A percentile compares a stretch with the other conserved stretches of the same genome.
Evolutionary conservation across 2,113 vertebrate genomes (phyloP).

Genomic region (Serilophus lunatus): DNA sequence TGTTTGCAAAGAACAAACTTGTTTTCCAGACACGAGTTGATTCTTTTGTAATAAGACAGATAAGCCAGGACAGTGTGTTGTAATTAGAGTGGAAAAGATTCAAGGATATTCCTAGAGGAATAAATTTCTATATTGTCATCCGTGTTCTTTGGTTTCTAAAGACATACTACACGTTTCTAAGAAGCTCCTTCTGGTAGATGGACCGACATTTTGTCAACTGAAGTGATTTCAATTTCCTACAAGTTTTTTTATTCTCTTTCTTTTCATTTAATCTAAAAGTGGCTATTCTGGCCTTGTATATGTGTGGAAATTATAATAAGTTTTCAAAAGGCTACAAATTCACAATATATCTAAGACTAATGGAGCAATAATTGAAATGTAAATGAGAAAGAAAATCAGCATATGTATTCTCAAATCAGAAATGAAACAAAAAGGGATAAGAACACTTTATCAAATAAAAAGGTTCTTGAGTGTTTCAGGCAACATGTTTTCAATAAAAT

Average conservation of each 20-base stretch:
- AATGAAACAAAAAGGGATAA: not conserved
- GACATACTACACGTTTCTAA: not conserved
- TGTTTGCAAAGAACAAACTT: not conserved
- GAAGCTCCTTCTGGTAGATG: not conserved
- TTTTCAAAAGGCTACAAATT: constrained; percentile 16
- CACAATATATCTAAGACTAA: not conserved
- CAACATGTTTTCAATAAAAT: not conserved
- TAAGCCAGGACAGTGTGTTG: not conserved
- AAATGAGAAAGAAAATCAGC: constrained; percentile 20
- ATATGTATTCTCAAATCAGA: not conserved
- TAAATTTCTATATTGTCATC: not conserved
- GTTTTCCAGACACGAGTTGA: not conserved
- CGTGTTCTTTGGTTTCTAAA: not conserved
- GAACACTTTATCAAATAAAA: not conserved
- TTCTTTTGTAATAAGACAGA: not conserved
- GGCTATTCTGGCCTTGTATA: not conserved
- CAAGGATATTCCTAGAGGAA: not conserved
- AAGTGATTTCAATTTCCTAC: not conserved
- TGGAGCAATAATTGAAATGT: constrained; percentile 15
- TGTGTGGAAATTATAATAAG: not conserved
- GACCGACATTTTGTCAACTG: not conserved
- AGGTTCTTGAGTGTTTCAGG: not conserved
- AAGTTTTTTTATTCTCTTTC: not conserved
- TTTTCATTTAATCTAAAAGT: not conserved
- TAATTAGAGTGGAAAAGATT: not conserved